Conservation (phyloP, 2,888 invertebrate species). For the Diarsia dahlii region DNA sequence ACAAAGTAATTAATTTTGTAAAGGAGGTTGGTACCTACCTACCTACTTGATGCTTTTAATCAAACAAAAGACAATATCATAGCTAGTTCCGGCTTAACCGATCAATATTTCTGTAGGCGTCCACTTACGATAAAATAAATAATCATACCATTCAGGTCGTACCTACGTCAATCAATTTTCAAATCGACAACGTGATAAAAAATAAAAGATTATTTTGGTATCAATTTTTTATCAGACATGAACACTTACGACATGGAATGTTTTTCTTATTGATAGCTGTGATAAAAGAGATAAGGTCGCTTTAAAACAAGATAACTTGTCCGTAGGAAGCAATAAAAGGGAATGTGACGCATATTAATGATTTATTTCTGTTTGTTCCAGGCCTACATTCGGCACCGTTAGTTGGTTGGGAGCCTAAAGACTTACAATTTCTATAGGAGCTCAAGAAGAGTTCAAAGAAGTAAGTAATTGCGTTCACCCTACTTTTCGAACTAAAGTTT, state of each 20-base stretch:
- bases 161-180: conserved; percentile 32
- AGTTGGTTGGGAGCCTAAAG: conserved; percentile 86
- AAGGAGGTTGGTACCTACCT: not conserved
- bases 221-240: conserved; percentile 6
- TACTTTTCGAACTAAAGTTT: conserved; percentile 67
- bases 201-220: not conserved
- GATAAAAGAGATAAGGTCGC: conserved; percentile 44
- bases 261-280: conserved; percentile 21
- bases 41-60: not conserved
- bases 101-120: conserved; percentile 45
- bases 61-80: conserved; percentile 3
- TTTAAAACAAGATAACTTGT: conserved; percentile 16
- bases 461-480: conserved; percentile 83
- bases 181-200: conserved; percentile 19
- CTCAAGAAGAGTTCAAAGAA: conserved; percentile 89
- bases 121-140: conserved; percentile 31
- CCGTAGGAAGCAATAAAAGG: conserved; percentile 5
- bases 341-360: conserved; percentile 7
- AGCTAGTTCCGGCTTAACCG: conserved; percentile 7
- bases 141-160: conserved; percentile 22
- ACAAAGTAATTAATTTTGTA: conserved; percentile 14
- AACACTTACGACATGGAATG: not conserved
- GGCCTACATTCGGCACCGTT: conserved; percentile 85
- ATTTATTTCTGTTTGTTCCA: conserved; percentile 79
- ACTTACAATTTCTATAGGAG: conserved; percentile 88